Base-by-base conservation (phyloP, 2,888 invertebrate species). In the Cotesia congregata region DNA sequence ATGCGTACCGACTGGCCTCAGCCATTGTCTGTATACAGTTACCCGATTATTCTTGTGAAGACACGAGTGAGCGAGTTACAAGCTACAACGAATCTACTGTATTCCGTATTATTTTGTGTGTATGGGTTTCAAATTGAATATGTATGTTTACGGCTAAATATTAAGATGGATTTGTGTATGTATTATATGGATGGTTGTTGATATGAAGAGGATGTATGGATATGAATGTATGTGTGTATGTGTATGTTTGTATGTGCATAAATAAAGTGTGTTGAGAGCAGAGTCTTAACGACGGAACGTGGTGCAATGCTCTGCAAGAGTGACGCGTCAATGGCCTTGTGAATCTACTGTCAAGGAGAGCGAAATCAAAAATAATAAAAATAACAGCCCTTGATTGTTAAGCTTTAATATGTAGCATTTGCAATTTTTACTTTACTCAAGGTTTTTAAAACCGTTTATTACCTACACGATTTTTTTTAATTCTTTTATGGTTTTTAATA, bases 1-100 rank as follows among this genome's bases (percentile, higher is more conserved):
- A 87, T 86, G 87, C 87, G 84, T 86, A 83, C 83, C 84, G 85
- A 79, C 83, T 83, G 83, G 84, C 84, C 85, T 84, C 84, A 82
- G 81, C 86, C 83, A 86, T 87, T 87, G 86, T 87, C 83, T 82
- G 83, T 83, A 78, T 86, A 86, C 86, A 86, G 86, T 86, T 86
- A 86, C 80, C 79, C 82, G 85, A 86, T 86, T 84, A 86, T 81
- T 81, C 79, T 72, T 72, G 72, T 64, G 41, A 65, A 72, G 68
- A 64, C 72, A 72, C 72, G 72, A 72, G 65, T 64, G 50, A 64
- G 65, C 64, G 50, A 64, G 72, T 41, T 62, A 72, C 65, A 50
- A 72, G 64, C 65, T 62, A 72, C 65, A 65, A 72, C 30, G 65
- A 50, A 40, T 65, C 76, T 76, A 73, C 68, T 68, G 64, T 62